phyloP scores from a whole-genome alignment of 2,888 invertebrate species.

The Drosophila mercatorum region DNA sequence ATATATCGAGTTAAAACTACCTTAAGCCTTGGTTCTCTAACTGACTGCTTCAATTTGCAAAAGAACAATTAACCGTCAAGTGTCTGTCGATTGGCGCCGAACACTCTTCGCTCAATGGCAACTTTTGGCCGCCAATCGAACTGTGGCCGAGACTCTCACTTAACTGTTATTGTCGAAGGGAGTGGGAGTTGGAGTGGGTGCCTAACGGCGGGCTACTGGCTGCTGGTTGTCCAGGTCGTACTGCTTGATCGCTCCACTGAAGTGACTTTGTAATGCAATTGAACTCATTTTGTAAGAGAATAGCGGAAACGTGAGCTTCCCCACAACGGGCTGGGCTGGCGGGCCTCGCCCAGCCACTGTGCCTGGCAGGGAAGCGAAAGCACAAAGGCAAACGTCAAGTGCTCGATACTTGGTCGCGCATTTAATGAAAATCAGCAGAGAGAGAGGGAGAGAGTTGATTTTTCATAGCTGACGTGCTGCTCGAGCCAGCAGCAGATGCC shows the following conservation, averaged over 20 bases:
- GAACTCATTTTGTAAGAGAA: constrained; percentile 60
- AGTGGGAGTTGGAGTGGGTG: constrained; percentile 2
- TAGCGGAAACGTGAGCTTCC: constrained; percentile 16
- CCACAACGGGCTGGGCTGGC: not conserved
- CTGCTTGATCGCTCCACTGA: constrained; percentile 61
- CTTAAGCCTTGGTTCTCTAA: not conserved
- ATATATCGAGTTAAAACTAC: not conserved
- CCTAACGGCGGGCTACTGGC: too few relatives aligned
- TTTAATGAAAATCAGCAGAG: constrained; percentile 56
- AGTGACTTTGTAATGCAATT: constrained; percentile 73
- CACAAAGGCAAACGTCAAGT: constrained; percentile 58
- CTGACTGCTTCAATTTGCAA: constrained; percentile 11
- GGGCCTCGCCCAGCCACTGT: constrained; percentile 17
- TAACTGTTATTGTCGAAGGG: constrained; percentile 42
- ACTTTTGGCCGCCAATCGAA: constrained; percentile 14
- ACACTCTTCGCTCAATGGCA: constrained; percentile 11
- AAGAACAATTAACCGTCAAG: constrained; percentile 43
- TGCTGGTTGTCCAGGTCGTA: constrained; percentile 22
- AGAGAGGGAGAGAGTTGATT: constrained; percentile 44
- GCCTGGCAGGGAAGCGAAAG: constrained; percentile 23
- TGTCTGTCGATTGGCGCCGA: constrained; percentile 39
- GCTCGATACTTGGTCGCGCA: constrained; percentile 44
- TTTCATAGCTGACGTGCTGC: constrained; percentile 57
- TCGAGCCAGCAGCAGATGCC: constrained; percentile 21
- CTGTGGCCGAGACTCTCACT: constrained; percentile 38